Percentiles rank a stretch among this genome's conserved stretches.
Evolutionary conservation across 2,797 vertebrate genomes (phyloP).

Genomic region (Acanthurus tractus): DNA sequence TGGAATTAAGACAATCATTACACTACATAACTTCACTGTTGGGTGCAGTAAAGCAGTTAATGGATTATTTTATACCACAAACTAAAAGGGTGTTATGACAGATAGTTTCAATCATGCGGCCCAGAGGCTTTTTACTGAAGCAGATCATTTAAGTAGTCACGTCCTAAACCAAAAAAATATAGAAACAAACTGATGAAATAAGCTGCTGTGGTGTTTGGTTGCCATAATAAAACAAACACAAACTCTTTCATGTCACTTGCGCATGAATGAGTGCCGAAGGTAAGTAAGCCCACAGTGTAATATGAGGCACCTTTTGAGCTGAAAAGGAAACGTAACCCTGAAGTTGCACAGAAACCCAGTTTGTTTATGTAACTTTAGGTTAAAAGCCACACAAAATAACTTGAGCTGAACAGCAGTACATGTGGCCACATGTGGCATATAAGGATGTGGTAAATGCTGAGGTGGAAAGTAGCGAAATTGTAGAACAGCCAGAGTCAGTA

Average conservation of each 20-base stretch:
- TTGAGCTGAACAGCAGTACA: not conserved
- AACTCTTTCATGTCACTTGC: not conserved
- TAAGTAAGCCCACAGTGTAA: not conserved
- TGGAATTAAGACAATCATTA: not conserved
- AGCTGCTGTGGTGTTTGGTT: conserved; percentile 6
- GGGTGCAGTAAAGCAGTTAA: no score
- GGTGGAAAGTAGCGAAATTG: not conserved
- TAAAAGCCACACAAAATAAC: not conserved
- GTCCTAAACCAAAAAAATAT: not conserved
- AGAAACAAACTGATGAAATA: not conserved
- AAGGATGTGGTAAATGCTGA: not conserved
- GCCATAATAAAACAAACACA: conserved; percentile 1
- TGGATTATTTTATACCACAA: not conserved
- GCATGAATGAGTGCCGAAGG: not conserved
- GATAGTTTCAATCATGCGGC: not conserved
- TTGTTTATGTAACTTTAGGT: not conserved
- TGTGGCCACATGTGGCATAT: not conserved
- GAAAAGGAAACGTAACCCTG: conserved; percentile 37
- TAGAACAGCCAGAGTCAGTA: not conserved
- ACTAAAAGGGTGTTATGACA: not conserved
- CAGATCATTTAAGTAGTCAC: not conserved
- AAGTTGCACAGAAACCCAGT: conserved; percentile 19
- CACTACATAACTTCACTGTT: not conserved
- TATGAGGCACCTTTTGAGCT: not conserved
- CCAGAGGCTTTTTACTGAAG: not conserved